These are phyloP conservation scores for Panurus biarmicus DNA, from an alignment of 2,113 vertebrate species.

Conservation along the genomic window DNA sequence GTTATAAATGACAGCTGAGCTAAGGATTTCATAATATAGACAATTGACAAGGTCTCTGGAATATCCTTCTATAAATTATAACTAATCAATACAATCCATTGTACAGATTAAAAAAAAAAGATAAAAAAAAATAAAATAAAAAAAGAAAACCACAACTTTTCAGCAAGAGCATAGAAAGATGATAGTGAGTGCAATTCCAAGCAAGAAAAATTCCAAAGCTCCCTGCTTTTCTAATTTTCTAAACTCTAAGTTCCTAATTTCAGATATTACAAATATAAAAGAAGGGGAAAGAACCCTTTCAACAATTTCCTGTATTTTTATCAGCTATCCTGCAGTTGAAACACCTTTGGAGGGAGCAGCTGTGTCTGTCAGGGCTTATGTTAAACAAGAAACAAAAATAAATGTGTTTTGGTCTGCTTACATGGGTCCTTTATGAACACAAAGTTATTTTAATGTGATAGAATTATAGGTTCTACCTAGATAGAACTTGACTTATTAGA, in stretches of 20 bases:
- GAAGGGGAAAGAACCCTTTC: not conserved
- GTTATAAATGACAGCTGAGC: not conserved
- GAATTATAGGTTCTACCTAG: not conserved
- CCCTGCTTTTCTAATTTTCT: not conserved
- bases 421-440: not conserved
- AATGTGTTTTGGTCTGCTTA: not conserved
- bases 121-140: not conserved
- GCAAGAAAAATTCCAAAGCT: not conserved
- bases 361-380: not conserved
- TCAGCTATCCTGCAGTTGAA: not conserved
- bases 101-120: not conserved
- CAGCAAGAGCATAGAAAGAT: not conserved
- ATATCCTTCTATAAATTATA: not conserved
- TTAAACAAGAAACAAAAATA: not conserved
- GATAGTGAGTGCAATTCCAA: not conserved
- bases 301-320: not conserved
- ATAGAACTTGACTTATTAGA: not conserved
- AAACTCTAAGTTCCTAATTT: not conserved
- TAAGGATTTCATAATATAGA: not conserved
- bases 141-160: not conserved
- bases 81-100: not conserved
- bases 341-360: not conserved
- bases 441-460: not conserved
- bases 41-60: not conserved
- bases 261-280: not conserved